phyloP scores from a whole-genome alignment of 2,797 vertebrate species.

The Diplodus puntazzo region DNA sequence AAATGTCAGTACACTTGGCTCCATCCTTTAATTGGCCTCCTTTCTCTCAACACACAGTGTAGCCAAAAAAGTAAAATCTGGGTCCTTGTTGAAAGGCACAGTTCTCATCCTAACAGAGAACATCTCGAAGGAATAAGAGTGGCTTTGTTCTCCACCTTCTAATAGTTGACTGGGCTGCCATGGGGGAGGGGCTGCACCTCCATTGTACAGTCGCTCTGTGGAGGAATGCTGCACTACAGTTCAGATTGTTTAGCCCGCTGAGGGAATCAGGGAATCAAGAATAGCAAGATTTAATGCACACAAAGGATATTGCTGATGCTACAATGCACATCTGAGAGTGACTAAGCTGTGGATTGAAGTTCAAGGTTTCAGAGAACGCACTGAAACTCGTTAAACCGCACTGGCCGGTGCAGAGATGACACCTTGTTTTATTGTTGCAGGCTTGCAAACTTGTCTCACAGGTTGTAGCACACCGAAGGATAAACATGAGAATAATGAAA shows the following conservation, averaged over 20 bases:
- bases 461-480: conserved; percentile 30
- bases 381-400: conserved; percentile 39
- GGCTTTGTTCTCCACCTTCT: conserved; percentile 76
- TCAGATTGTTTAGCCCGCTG: conserved; percentile 48
- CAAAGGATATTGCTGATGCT: background rate
- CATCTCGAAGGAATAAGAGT: conserved; percentile 73
- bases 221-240: conserved; percentile 66
- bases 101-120: conserved; percentile 33
- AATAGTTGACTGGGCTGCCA: conserved; percentile 60
- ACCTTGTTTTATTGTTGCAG: conserved; percentile 4
- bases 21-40: background rate
- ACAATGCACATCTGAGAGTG: background rate
- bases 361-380: conserved; percentile 1
- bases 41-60: conserved; percentile 8
- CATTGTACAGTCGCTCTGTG: conserved; percentile 70
- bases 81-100: conserved; percentile 30
- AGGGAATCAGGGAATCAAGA: conserved; percentile 41
- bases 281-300: background rate
- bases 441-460: conserved; percentile 45
- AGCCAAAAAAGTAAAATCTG: conserved; percentile 32
- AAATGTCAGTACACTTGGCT: background rate
- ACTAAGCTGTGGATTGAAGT: background rate
- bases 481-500: conserved; percentile 36
- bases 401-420: background rate
- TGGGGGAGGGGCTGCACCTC: conserved; percentile 61